Conservation (phyloP, 92 coral and sea anemone genomes). For the Porites lobata region DNA sequence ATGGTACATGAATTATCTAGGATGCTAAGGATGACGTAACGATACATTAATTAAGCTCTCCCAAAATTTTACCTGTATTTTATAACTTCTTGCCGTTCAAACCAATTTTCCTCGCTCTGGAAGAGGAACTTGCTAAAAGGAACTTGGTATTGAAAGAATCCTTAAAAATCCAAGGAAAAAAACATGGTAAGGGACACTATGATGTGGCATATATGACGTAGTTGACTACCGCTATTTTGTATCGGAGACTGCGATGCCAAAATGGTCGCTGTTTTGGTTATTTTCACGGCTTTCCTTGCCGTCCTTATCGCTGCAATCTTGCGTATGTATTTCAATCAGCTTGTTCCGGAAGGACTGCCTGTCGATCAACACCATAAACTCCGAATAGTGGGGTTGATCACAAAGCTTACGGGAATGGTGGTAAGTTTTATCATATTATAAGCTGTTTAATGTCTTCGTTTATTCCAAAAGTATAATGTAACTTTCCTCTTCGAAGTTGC, state of each 20-base stretch:
- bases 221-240: too few species aligned
- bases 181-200: too few species aligned
- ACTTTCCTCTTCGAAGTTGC: too few species aligned
- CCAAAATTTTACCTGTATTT: too few species aligned
- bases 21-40: too few species aligned
- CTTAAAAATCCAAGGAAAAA: too few species aligned
- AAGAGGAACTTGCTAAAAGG: too few species aligned
- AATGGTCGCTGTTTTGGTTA: not conserved
- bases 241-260: not conserved
- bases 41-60: too few species aligned
- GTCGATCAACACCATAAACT: not conserved
- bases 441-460: not conserved
- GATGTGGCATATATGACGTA: not conserved
- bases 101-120: too few species aligned
- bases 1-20: not conserved
- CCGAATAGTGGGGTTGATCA: not conserved
- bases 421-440: not conserved
- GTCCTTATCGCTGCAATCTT: not conserved
- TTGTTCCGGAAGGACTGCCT: constrained; percentile 6
- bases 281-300: not conserved
- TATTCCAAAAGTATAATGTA: too few species aligned
- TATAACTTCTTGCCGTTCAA: too few species aligned
- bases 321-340: constrained; percentile 12
- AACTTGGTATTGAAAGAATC: too few species aligned
- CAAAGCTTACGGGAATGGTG: not conserved